Conservation (phyloP, 2,113 vertebrate genomes). For the Aegotheles bennettii region DNA sequence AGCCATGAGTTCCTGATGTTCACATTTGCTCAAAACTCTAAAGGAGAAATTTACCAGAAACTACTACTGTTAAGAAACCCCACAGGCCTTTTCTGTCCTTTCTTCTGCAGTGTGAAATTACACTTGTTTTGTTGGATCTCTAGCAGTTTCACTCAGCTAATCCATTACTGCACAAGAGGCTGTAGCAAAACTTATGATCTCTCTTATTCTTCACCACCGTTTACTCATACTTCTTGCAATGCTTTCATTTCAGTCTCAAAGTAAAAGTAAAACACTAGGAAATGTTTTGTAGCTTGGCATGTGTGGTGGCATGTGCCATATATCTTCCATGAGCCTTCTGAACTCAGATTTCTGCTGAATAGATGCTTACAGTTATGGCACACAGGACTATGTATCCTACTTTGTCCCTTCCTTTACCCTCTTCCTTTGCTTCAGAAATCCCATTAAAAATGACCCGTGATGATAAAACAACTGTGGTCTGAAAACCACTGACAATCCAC, state of each 20-base stretch:
- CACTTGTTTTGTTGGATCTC: not conserved
- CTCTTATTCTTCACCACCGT: not conserved
- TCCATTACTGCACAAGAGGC: not conserved
- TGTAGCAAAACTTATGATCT: not conserved
- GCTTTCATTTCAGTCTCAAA: not conserved
- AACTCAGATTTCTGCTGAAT: not conserved
- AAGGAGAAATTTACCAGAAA: not conserved
- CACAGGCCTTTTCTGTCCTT: not conserved
- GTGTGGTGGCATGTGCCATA: accelerated
- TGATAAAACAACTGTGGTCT: accelerated
- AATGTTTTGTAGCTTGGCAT: not conserved
- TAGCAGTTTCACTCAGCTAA: not conserved
- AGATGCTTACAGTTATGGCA: not conserved
- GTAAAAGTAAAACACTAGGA: not conserved
- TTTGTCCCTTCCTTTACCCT: not conserved
- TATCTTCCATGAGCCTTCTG: not conserved
- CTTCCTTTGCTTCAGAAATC: not conserved
- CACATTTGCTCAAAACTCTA: not conserved
- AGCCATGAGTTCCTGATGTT: not conserved
- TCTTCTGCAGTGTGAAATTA: not conserved
- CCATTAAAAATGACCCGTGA: not conserved
- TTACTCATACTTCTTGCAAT: not conserved
- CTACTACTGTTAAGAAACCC: not conserved
- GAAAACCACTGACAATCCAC: not conserved
- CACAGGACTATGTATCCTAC: not conserved